Base-by-base conservation (phyloP, 2,797 vertebrate species). In the Martes flavigula region DNA sequence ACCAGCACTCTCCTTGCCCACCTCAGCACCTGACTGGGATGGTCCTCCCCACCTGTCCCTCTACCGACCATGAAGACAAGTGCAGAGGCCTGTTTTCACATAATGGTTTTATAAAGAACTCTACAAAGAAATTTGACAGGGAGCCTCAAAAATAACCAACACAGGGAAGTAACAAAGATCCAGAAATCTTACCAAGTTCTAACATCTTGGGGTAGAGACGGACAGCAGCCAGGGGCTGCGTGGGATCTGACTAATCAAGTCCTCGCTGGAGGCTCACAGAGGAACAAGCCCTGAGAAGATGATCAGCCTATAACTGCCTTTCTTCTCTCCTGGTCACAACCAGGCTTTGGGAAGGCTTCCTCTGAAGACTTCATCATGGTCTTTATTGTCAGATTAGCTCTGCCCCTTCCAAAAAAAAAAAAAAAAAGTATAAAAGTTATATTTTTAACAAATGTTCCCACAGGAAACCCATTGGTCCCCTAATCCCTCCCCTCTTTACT, bases 41-140 rank as follows among this genome's bases (percentile, higher is more conserved):
- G 21, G 84, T 46, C 68, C 77, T 20, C n/a, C 7, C 48, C 18
- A 13, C 27, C 18, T 18, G 32, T 75, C 38, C 38, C 60, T n/a
- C 3, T 6, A 35, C 32, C 66, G 46, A 82, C 20, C 20, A 10
- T 35, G n/a, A 40, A 27, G 56, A 87, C 48, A 68, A 82, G 60
- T 0, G 0, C n/a, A 68, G 27, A 87, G 23, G 30, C 15, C 17
- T 10, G 2, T n/a, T 87, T 68, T 66, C 72, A 51, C 15, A 27
- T 56, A 64, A 85, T n/a, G 18, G 43, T 54, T 60, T 68, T 54
- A 62, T 21, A 48, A 70, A 12, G n/a, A 96, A 93, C 75, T 86
- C 51, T 86, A 54, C 6, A 32, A 93, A 56, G 17, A 90, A 95
- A 81, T 38, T 81, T 86, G 58, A 88, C 43, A 78, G 9, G 81